Conservation (phyloP, 2,888 invertebrate species). For the Cetonia aurata region DNA sequence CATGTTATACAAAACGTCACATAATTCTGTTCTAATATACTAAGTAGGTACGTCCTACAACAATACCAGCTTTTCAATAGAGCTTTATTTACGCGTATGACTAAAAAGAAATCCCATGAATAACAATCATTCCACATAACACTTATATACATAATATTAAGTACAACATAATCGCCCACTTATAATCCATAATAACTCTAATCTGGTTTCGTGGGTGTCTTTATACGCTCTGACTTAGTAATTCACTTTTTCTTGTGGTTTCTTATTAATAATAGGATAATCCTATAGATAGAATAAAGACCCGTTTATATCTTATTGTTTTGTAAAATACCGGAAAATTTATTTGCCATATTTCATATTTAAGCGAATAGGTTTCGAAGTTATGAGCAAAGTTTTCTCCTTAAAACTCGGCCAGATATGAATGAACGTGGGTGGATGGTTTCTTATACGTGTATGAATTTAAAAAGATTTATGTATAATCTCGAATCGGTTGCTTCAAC, state of each 20-base stretch:
- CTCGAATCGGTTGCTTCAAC: constrained; percentile 16
- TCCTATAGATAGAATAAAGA: background rate
- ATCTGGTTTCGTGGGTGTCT: constrained; percentile 16
- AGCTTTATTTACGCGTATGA: background rate
- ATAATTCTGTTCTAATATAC: constrained; percentile 22
- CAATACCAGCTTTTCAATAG: constrained; percentile 10
- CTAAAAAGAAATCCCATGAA: constrained; percentile 27
- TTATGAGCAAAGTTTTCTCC: background rate
- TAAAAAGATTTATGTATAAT: too few relatives aligned
- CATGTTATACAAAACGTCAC: constrained; percentile 4
- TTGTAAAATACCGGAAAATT: background rate
- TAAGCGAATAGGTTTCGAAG: too few relatives aligned
- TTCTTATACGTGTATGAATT: background rate
- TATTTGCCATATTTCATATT: too few relatives aligned
- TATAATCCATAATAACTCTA: constrained; percentile 5
- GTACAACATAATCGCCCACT: constrained; percentile 18
- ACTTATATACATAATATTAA: constrained; percentile 14
- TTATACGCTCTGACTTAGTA: constrained; percentile 10
- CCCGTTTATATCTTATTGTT: constrained; percentile 2
- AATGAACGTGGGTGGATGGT: background rate
- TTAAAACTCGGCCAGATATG: background rate
- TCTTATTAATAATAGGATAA: background rate
- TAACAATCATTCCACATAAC: constrained; percentile 15
- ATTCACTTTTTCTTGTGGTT: constrained; percentile 2
- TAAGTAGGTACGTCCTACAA: constrained; percentile 1